Percentiles rank a stretch among this genome's conserved stretches.
These are phyloP conservation scores for Psophia crepitans DNA, from an alignment of 2,113 vertebrate genomes.

Conservation along the genomic window DNA sequence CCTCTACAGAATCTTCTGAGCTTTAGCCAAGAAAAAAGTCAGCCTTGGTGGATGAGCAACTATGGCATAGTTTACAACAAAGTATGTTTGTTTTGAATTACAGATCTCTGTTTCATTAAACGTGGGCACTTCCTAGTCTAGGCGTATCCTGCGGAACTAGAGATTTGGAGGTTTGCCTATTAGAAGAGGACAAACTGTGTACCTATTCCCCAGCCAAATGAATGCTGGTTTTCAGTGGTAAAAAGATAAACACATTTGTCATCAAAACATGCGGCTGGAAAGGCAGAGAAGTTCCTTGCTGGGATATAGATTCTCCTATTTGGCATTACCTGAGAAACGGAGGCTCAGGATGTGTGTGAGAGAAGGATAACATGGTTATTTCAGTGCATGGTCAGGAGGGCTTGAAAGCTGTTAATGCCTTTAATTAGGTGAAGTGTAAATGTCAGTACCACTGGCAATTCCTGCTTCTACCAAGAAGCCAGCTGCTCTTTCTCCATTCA, in stretches of 20 bases:
- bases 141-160: not conserved
- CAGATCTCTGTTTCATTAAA: not conserved
- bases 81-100: not conserved
- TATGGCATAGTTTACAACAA: not conserved
- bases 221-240: not conserved
- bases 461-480: not conserved
- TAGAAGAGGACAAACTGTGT: not conserved
- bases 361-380: not conserved
- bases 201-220: not conserved
- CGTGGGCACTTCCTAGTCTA: not conserved
- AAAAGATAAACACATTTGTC: not conserved
- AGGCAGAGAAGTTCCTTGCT: not conserved
- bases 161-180: not conserved
- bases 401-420: not conserved
- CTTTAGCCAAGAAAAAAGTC: not conserved
- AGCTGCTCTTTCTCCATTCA: not conserved
- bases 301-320: not conserved
- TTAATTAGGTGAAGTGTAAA: not conserved
- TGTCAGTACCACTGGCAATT: not conserved
- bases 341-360: not conserved
- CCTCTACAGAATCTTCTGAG: not conserved
- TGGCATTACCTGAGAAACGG: not conserved
- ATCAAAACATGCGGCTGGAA: not conserved
- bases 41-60: not conserved
- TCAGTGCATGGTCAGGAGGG: not conserved